These are phyloP conservation scores for Thalassarche chlororhynchos DNA, from an alignment of 2,113 vertebrate species.

Conservation along the genomic window DNA sequence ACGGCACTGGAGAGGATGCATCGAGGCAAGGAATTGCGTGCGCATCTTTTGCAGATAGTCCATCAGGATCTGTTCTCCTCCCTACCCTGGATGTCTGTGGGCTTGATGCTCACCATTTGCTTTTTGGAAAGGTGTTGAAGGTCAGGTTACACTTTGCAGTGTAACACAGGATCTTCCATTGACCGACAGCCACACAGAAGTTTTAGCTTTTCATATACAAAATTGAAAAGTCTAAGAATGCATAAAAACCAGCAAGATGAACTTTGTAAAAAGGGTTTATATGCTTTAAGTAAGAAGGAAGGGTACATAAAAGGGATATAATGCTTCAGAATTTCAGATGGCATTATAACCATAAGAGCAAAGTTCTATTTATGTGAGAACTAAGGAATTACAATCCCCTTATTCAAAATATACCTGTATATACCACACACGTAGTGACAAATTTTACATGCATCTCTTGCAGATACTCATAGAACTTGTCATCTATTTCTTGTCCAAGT, in stretches of 20 bases:
- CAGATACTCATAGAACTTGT: not conserved
- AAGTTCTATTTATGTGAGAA: not conserved
- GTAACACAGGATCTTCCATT: not conserved
- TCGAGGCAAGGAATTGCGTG: accelerated
- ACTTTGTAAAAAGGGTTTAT: not conserved
- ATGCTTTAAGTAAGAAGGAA: not conserved
- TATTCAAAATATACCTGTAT: not conserved
- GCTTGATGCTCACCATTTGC: not conserved
- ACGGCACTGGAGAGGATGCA: accelerated
- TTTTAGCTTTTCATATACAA: not conserved
- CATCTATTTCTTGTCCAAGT: conserved; percentile 16
- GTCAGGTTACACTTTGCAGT: not conserved
- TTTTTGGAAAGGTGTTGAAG: not conserved
- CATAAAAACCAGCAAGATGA: not conserved
- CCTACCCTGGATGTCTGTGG: not conserved
- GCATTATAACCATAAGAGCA: not conserved
- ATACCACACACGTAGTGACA: not conserved
- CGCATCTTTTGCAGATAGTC: not conserved
- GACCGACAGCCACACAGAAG: not conserved
- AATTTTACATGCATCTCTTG: not conserved
- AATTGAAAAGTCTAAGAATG: not conserved
- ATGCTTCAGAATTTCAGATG: not conserved
- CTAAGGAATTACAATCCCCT: not conserved
- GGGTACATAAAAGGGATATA: not conserved
- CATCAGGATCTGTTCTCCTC: not conserved